phyloP scores from a whole-genome alignment of 2,888 invertebrate species.

The Cataglyphis livida region DNA sequence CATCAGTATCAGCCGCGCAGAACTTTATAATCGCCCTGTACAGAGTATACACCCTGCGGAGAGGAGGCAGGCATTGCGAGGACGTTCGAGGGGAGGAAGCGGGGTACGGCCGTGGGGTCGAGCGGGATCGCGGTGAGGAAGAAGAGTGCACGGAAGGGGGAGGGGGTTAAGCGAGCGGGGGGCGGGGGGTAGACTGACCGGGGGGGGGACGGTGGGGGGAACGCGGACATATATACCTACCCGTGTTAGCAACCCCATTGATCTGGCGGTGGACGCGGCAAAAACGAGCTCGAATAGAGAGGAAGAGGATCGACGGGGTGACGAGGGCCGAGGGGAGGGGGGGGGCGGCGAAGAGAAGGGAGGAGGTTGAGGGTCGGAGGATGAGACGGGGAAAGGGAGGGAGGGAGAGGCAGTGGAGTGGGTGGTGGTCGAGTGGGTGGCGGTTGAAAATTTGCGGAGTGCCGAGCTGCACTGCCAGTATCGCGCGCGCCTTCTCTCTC shows the following conservation, averaged over 20 bases:
- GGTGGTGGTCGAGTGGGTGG: conserved; percentile 68
- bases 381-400: conserved; percentile 32
- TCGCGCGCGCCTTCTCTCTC: conserved; percentile 60
- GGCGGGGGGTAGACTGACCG: conserved; percentile 62
- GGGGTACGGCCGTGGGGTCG: conserved; percentile 59
- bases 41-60: conserved; percentile 64
- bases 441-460: conserved; percentile 83
- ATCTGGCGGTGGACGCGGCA: conserved; percentile 84
- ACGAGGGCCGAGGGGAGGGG: conserved; percentile 51
- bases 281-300: conserved; percentile 81
- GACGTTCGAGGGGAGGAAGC: conserved; percentile 54
- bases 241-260: conserved; percentile 85
- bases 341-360: conserved; percentile 63
- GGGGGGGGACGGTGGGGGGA: conserved; percentile 71
- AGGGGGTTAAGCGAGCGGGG: conserved; percentile 25
- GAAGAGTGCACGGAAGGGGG: conserved; percentile 42
- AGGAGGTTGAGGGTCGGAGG: conserved; percentile 39
- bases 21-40: conserved; percentile 81
- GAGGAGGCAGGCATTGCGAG: conserved; percentile 65
- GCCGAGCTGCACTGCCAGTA: conserved; percentile 78
- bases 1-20: conserved; percentile 68
- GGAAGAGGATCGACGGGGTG: conserved; percentile 68
- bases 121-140: conserved; percentile 48
- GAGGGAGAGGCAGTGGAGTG: neutral
- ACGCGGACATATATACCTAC: conserved; percentile 82